Percentiles rank a stretch among this genome's conserved stretches.
Evolutionary conservation across 2,113 vertebrate genomes (phyloP).

Genomic region (Seriola aureovittata): DNA sequence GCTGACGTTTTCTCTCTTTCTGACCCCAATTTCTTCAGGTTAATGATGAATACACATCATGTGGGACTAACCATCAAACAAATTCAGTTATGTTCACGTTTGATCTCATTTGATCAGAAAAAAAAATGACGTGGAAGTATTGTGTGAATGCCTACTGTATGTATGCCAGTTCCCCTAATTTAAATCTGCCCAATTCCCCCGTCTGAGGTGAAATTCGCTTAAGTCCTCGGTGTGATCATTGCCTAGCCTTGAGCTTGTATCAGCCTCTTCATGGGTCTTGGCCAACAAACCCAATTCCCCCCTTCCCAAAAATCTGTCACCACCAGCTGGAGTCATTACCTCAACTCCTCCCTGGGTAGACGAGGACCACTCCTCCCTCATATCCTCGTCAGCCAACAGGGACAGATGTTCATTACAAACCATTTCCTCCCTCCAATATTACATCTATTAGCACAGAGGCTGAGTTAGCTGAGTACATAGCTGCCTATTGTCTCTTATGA

Average conservation of each 20-base stretch:
- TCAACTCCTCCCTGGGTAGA: conserved; percentile 61
- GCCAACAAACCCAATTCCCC: conserved; percentile 50
- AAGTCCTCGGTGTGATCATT: conserved; percentile 55
- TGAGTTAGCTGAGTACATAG: conserved; percentile 36
- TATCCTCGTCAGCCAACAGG: conserved; percentile 62
- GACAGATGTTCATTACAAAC: conserved; percentile 80
- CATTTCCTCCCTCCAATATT: conserved; percentile 74
- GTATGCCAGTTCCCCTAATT: conserved; percentile 13
- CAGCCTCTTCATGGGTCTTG: conserved; percentile 27
- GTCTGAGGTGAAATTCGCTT: conserved; percentile 34
- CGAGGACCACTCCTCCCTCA: conserved; percentile 60
- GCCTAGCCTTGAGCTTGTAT: conserved; percentile 55
- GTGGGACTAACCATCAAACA: not conserved
- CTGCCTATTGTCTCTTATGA: conserved; percentile 54
- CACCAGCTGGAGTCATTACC: conserved; percentile 78
- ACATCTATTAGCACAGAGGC: conserved; percentile 59
- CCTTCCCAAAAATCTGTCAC: conserved; percentile 73
- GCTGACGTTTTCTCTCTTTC: conserved; percentile 5
- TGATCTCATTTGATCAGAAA: not conserved
- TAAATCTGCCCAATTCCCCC: conserved; percentile 36
- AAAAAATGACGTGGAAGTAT: not conserved
- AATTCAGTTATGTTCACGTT: not conserved
- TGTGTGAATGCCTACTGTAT: not conserved
- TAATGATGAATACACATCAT: conserved; percentile 21
- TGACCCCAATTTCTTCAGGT: conserved; percentile 34